phyloP scores from a whole-genome alignment of 2,113 vertebrate genomes.

The Sorex araneus region DNA sequence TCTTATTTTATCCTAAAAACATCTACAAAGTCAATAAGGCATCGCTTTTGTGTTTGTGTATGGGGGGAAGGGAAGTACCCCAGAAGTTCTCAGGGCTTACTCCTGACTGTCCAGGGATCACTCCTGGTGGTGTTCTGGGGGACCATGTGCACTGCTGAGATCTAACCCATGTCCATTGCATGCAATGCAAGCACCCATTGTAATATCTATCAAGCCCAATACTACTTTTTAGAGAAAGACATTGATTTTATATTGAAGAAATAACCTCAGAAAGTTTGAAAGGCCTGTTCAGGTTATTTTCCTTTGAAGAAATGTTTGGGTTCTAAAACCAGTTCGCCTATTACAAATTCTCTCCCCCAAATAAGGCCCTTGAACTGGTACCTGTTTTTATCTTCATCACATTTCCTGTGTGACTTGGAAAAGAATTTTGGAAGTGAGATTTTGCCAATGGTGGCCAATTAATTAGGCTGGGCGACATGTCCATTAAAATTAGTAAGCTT shows the following conservation, averaged over 20 bases:
- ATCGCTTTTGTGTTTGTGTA: not conserved
- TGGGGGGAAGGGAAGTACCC: too few species aligned
- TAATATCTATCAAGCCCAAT: too few species aligned
- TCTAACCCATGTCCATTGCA: not conserved
- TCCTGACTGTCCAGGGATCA: too few species aligned
- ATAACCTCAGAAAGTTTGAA: not conserved
- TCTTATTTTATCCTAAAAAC: slow-evolving; percentile 24
- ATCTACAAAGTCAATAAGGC: not conserved
- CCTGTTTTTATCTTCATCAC: not conserved
- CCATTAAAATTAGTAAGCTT: not conserved
- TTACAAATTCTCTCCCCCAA: not conserved
- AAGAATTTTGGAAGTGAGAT: slow-evolving; percentile 16
- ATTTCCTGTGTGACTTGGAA: not conserved
- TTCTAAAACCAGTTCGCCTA: not conserved
- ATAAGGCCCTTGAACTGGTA: not conserved
- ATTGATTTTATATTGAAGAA: not conserved
- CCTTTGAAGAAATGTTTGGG: not conserved
- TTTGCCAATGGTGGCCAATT: not conserved
- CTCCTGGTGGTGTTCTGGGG: too few species aligned
- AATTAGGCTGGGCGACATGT: not conserved
- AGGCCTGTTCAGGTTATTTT: not conserved
- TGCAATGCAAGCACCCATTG: too few species aligned
- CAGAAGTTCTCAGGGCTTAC: too few species aligned
- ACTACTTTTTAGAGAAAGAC: not conserved
- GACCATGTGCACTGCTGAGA: too few species aligned